These are phyloP conservation scores for Lycocerus yunnanus DNA, from an alignment of 2,888 invertebrate genomes.

Conservation along the genomic window DNA sequence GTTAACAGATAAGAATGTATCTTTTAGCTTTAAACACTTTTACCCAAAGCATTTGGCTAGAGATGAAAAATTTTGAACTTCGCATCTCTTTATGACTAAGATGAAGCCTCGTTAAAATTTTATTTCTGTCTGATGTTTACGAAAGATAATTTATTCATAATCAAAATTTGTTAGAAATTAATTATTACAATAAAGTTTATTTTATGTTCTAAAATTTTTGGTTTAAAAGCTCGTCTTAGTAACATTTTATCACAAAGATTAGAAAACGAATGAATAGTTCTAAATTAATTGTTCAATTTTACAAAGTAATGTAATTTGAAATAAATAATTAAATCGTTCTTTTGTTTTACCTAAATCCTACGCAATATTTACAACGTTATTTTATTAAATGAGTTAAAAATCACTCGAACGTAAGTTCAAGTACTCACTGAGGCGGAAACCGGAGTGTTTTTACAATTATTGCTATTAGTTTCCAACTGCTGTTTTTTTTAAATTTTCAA, in stretches of 20 bases:
- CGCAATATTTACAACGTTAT: neutral
- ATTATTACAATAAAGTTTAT: neutral
- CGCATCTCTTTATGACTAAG: neutral
- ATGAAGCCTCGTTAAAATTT: neutral
- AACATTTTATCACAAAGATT: neutral
- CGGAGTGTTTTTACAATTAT: conserved; percentile 34
- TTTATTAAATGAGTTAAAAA: neutral
- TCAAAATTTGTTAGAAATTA: neutral
- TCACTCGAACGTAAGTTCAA: conserved; percentile 18
- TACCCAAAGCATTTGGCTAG: neutral
- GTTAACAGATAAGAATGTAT: neutral
- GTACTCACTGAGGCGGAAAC: conserved; percentile 37
- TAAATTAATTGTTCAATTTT: neutral
- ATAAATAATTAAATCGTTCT: neutral
- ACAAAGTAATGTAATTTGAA: neutral
- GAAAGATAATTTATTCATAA: neutral
- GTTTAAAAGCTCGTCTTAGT: neutral
- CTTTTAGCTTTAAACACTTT: neutral
- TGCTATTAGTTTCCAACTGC: conserved; percentile 39
- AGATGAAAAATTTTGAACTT: neutral
- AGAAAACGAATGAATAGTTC: neutral
- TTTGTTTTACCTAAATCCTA: neutral
- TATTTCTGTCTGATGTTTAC: neutral
- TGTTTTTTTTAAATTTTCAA: conserved; percentile 52
- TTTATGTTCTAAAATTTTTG: neutral